These are phyloP conservation scores for Ceyx margarethae DNA, from an alignment of 2,113 vertebrate genomes.

Conservation along the genomic window DNA sequence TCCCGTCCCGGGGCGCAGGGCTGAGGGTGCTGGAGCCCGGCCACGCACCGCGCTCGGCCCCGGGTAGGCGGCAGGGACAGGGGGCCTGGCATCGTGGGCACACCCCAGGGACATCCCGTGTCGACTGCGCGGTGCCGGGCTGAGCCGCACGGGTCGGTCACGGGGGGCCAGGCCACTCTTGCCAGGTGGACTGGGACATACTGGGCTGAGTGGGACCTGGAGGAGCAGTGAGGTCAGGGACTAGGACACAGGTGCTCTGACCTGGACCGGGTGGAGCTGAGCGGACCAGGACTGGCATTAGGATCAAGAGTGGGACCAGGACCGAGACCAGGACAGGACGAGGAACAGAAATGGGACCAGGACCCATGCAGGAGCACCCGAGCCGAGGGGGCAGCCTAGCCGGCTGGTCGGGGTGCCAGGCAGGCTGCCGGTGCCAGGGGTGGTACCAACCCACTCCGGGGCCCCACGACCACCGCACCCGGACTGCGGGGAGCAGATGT, in stretches of 20 bases:
- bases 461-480: neutral
- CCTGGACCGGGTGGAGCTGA: neutral
- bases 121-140: neutral
- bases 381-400: neutral
- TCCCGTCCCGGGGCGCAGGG: fast-evolving
- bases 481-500: neutral
- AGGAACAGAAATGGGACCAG: neutral
- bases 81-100: neutral
- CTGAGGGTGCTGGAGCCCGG: neutral
- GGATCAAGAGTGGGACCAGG: neutral
- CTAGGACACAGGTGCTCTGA: neutral
- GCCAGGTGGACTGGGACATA: neutral
- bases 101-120: neutral
- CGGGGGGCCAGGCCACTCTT: neutral
- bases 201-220: neutral
- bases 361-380: neutral
- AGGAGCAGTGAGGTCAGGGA: neutral
- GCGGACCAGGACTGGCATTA: neutral
- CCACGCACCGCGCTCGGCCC: neutral
- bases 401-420: neutral
- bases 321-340: neutral
- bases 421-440: neutral
- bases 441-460: too few relatives aligned
- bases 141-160: fast-evolving
- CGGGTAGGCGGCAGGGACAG: neutral